Base-by-base conservation (phyloP, 2,797 vertebrate genomes). In the Lutjanus argentimaculatus region DNA sequence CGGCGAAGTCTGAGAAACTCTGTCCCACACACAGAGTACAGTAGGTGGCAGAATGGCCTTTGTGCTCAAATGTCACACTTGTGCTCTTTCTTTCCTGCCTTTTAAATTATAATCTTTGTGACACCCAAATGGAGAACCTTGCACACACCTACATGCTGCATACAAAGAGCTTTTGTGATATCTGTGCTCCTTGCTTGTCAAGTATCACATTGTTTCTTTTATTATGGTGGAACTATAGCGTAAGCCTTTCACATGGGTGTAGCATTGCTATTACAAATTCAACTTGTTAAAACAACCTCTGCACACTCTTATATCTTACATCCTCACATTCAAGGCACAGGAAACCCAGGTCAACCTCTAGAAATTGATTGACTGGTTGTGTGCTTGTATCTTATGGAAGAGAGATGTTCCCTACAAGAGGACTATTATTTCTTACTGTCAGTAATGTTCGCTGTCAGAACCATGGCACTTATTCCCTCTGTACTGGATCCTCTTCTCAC, bases 41-140 rank as follows among this genome's bases (percentile, higher is more conserved):
- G 80, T 58, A 68, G 74, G 74, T 77, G 87, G 73, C 77, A 79
- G 74, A 75, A 75, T 67, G 85, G 73, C 82, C 87, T 90, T 90
- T 91, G 77, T 86, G 61, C 72, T 88, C 63, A 85, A 91, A 88
- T 86, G 90, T 90, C 89, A 89, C 52, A 80, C 61, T 59, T 75
- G 36, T 71, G 59, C 78, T 46, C 67, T 79, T 74, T 90, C 78
- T 67, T 79, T 53, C 58, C 59, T 78, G 46, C 71, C 72, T 85
- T 90, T 91, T 86, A 83, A 85, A 86, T 85, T 77, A 61, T 78
- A 79, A 85, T 83, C 84, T 82, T 80, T 81, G 65, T 76, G 66
- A 61, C 68, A 59, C 49, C 43, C 62, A 72, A 74, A 80, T 64
- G 61, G 30, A 86, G 67, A 83, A 63, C 17, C 46, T 36, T 36